Conservation (phyloP, 2,797 vertebrate genomes). For the Bovichtus variegatus region DNA sequence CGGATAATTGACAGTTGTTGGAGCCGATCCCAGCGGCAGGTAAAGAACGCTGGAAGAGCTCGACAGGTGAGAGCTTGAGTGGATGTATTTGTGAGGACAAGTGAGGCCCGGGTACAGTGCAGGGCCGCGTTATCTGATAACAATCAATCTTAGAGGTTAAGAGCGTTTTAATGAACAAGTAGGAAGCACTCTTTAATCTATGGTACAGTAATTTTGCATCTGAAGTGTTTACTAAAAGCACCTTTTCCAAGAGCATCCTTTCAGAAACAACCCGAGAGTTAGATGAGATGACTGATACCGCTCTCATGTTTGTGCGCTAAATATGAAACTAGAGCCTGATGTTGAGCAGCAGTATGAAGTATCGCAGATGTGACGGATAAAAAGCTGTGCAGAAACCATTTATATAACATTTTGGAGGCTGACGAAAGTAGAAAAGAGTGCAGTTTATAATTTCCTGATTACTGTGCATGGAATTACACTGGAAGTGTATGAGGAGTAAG, state of each 20-base stretch:
- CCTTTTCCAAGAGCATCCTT: background rate
- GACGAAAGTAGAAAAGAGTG: background rate
- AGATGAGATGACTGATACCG: background rate
- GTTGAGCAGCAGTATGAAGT: background rate
- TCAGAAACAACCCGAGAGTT: background rate
- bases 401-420: background rate
- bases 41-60: slow-evolving; percentile 79
- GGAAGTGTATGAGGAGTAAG: background rate
- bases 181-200: slow-evolving; percentile 26
- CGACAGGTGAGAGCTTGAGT: slow-evolving; percentile 68
- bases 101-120: slow-evolving; percentile 30
- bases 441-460: background rate
- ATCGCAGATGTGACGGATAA: background rate
- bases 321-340: background rate
- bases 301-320: background rate
- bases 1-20: slow-evolving; percentile 89
- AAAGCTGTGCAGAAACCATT: background rate
- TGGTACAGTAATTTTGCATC: background rate
- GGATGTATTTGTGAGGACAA: slow-evolving; percentile 50
- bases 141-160: slow-evolving; percentile 43
- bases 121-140: slow-evolving; percentile 34
- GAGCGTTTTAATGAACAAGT: slow-evolving; percentile 32
- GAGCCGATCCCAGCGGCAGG: slow-evolving; percentile 81
- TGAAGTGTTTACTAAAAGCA: slow-evolving; percentile 1
- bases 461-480: background rate